Percentiles rank a stretch among this genome's conserved stretches.
These are phyloP conservation scores for Himantopus leucocephalus DNA, from an alignment of 2,113 vertebrate species.

Conservation along the genomic window DNA sequence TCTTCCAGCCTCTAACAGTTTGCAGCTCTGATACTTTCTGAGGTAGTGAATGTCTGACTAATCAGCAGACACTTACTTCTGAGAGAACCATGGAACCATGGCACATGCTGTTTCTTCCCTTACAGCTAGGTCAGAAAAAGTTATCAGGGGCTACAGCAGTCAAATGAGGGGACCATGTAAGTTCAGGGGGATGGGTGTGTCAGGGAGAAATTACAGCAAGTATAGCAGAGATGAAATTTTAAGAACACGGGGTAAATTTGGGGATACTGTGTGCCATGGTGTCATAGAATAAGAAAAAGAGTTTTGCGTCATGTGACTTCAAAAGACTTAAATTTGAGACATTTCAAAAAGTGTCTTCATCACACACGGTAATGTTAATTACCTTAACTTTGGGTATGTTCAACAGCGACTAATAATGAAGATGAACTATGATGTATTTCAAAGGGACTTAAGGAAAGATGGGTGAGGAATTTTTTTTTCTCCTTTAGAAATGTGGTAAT, in stretches of 20 bases:
- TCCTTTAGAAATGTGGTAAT: slow-evolving; percentile 8
- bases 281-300: background rate
- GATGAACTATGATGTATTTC: slow-evolving; percentile 3
- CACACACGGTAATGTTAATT: slow-evolving; percentile 8
- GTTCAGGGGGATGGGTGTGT: background rate
- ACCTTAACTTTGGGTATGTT: background rate
- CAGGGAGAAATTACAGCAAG: background rate
- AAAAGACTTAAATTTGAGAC: background rate
- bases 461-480: background rate
- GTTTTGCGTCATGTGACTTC: background rate
- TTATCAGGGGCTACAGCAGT: background rate
- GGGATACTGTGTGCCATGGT: background rate
- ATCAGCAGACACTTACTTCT: background rate
- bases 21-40: background rate
- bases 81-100: background rate
- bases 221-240: background rate
- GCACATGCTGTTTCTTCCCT: background rate
- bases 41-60: background rate
- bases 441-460: slow-evolving; percentile 4
- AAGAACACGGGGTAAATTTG: background rate
- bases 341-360: background rate
- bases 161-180: background rate
- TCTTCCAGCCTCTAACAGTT: background rate
- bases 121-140: background rate
- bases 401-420: background rate